phyloP scores from a whole-genome alignment of 1,140 invertebrate species.

The Anoplolepis gracilipes region DNA sequence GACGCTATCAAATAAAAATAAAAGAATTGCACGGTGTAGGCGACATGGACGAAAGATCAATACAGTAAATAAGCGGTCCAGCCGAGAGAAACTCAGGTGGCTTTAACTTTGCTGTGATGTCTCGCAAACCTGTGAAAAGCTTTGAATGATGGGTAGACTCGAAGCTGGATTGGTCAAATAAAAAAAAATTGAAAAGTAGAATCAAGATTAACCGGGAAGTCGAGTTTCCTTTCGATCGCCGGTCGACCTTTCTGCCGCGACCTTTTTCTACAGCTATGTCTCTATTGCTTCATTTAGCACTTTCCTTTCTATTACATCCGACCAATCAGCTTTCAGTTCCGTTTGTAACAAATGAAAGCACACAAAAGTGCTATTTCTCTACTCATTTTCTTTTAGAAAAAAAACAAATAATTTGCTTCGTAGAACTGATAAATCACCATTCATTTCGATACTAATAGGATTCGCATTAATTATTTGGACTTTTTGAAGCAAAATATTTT shows the following conservation, averaged over 20 bases:
- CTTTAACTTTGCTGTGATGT: conserved; percentile 40
- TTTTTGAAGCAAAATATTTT: not conserved
- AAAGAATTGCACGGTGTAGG: not conserved
- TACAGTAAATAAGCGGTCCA: not conserved
- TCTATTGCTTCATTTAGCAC: conserved; percentile 59
- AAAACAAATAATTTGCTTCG: not conserved
- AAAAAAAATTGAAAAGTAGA: conserved; percentile 45
- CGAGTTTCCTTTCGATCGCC: conserved; percentile 61
- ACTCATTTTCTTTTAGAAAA: conserved; percentile 3
- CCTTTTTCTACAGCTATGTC: conserved; percentile 35
- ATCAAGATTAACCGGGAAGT: conserved; percentile 68
- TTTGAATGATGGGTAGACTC: not conserved
- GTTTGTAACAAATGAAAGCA: conserved; percentile 33
- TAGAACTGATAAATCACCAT: not conserved
- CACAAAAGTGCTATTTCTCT: not conserved
- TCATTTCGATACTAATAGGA: not conserved
- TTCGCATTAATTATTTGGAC: not conserved
- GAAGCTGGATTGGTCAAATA: conserved; percentile 30
- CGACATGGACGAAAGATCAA: conserved; percentile 47
- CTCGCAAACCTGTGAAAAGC: conserved; percentile 10
- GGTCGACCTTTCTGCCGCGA: conserved; percentile 47
- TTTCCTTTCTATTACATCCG: conserved; percentile 59
- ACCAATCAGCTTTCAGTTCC: conserved; percentile 60
- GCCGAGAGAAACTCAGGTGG: conserved; percentile 18
- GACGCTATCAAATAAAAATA: not conserved